A percentile compares a stretch with the other conserved stretches of the same genome.
Conservation (phyloP, 2,888 invertebrate genomes). For the Callimorpha dominula region DNA sequence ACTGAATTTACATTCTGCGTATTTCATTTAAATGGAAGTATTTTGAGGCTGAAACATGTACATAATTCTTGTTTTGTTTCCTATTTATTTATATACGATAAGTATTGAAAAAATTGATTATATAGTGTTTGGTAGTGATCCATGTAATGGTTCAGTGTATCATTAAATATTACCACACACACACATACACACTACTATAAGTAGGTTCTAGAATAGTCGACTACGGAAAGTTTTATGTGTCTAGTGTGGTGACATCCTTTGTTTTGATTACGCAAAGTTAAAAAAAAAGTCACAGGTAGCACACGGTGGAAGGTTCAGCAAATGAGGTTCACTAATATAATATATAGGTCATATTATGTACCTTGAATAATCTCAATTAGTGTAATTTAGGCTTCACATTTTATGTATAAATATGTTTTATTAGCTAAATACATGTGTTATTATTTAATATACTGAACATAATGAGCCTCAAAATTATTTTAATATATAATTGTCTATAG, state of each 20-base stretch:
- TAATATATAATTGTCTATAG: constrained; percentile 48
- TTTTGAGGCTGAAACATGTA: constrained; percentile 78
- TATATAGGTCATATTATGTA: constrained; percentile 61
- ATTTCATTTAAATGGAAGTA: constrained; percentile 55
- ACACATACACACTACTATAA: not conserved
- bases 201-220: not conserved
- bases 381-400: constrained; percentile 52
- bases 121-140: constrained; percentile 50
- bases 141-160: constrained; percentile 71
- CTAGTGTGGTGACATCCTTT: not conserved
- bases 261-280: constrained; percentile 24
- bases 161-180: constrained; percentile 13
- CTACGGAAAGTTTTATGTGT: not conserved
- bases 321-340: constrained; percentile 73
- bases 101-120: constrained; percentile 50
- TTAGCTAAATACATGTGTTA: constrained; percentile 38
- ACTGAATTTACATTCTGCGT: constrained; percentile 50
- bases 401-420: constrained; percentile 33
- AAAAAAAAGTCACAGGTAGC: constrained; percentile 22
- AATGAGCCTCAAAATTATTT: constrained; percentile 58
- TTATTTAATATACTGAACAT: constrained; percentile 26
- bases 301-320: constrained; percentile 62
- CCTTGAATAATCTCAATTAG: constrained; percentile 83
- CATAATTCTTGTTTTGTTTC: constrained; percentile 71
- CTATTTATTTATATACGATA: constrained; percentile 74